Conservation (phyloP, 2,888 invertebrate species). For the Xestia c-nigrum region DNA sequence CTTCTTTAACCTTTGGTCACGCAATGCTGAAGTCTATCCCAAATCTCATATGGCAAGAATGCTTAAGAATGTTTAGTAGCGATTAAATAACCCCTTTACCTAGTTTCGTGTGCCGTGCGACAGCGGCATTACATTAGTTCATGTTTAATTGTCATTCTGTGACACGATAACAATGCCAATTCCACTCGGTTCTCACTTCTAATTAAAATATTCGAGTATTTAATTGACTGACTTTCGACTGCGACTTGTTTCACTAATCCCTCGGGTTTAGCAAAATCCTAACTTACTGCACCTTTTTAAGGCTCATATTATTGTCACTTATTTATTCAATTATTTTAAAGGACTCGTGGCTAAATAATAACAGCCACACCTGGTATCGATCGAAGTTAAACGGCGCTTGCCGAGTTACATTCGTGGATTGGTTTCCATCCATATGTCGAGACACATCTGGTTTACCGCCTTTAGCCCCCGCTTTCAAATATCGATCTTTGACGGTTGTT, state of each 20-base stretch:
- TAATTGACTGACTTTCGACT: background rate
- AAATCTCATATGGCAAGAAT: background rate
- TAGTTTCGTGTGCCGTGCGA: constrained; percentile 40
- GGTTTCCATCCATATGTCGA: background rate
- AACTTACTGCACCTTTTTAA: background rate
- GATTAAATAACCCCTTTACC: constrained; percentile 37
- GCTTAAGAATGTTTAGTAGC: constrained; percentile 27
- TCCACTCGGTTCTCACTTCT: constrained; percentile 35
- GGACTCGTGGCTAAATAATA: background rate
- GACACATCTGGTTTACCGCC: background rate
- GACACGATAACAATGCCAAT: constrained; percentile 57
- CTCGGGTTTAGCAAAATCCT: background rate
- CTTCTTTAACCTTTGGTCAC: too few species aligned
- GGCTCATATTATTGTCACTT: background rate
- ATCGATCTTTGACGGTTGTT: background rate
- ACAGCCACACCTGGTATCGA: background rate
- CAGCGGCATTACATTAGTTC: constrained; percentile 28
- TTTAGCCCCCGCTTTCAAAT: background rate
- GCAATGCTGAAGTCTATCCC: too few species aligned
- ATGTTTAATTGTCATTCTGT: constrained; percentile 47
- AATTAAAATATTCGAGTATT: constrained; percentile 43
- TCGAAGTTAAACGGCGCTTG: background rate
- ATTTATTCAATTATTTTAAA: background rate
- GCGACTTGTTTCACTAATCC: background rate
- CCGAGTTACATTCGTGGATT: background rate